Conservation (phyloP, 2,113 vertebrate genomes). For the Damaliscus lunatus region DNA sequence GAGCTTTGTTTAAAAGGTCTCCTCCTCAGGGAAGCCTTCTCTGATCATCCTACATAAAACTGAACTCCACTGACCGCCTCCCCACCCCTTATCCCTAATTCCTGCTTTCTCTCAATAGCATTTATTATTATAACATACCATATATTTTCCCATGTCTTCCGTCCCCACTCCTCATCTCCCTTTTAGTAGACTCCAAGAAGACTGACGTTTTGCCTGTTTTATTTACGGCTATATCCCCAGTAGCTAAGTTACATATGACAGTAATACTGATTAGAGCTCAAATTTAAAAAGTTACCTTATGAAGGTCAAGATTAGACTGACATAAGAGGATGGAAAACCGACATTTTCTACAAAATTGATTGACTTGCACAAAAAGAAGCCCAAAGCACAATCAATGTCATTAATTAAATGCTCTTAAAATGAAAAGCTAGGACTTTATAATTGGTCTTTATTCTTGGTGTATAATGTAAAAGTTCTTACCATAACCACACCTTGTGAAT, state of each 20-base stretch:
- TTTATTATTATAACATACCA: not conserved
- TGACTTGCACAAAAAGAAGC: conserved; percentile 1
- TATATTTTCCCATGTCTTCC: not conserved
- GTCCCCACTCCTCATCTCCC: not conserved
- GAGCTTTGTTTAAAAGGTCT: not conserved
- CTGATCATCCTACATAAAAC: not conserved
- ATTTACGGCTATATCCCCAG: not conserved
- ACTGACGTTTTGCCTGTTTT: not conserved
- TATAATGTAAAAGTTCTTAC: not conserved
- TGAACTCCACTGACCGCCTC: not conserved
- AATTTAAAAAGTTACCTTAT: not conserved
- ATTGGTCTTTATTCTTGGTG: not conserved
- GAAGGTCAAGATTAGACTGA: not conserved
- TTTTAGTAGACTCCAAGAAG: not conserved
- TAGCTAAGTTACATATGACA: not conserved
- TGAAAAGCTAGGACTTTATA: not conserved
- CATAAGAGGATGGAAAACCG: not conserved
- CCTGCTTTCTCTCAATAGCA: not conserved
- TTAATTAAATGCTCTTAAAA: not conserved
- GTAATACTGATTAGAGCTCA: not conserved
- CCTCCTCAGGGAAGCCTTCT: not conserved
- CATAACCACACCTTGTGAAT: not conserved
- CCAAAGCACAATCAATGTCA: not conserved
- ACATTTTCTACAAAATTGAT: conserved; percentile 8
- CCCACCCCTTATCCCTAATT: not conserved